phyloP scores from a whole-genome alignment of 2,888 invertebrate genomes.

The Chironomus tentans region DNA sequence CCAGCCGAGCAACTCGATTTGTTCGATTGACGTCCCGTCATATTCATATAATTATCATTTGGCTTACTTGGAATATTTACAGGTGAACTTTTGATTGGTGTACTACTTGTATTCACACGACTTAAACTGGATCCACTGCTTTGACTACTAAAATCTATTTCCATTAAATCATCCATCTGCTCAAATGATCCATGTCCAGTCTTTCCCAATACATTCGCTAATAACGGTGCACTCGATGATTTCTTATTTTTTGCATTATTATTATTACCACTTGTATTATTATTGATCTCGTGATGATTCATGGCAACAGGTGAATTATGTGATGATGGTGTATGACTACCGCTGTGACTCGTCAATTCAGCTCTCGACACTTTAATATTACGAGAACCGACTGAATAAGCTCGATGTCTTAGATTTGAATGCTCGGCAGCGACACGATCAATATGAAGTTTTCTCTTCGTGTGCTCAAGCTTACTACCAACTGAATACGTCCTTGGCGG shows the following conservation, averaged over 20 bases:
- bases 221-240: conserved; percentile 59
- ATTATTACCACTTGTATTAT: conserved; percentile 31
- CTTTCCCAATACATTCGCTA: conserved; percentile 41
- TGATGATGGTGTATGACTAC: conserved; percentile 34
- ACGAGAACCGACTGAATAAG: conserved; percentile 67
- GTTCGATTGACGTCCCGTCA: conserved; percentile 37
- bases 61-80: conserved; percentile 31
- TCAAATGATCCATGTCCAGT: conserved; percentile 48
- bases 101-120: conserved; percentile 24
- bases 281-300: conserved; percentile 24
- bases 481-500: conserved; percentile 78
- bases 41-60: conserved; percentile 46
- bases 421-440: conserved; percentile 43
- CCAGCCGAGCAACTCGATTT: conserved; percentile 27
- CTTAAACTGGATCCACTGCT: conserved; percentile 28
- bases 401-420: conserved; percentile 51
- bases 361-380: conserved; percentile 43
- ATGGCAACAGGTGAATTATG: conserved; percentile 28
- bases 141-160: conserved; percentile 53
- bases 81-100: conserved; percentile 28
- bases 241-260: conserved; percentile 42
- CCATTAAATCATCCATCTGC: conserved; percentile 71
- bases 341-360: conserved; percentile 36
- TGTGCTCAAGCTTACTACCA: conserved; percentile 66
- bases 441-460: conserved; percentile 46